Evolutionary conservation across 2,888 invertebrate genomes (phyloP).

Genomic region (Caprella mutica): DNA sequence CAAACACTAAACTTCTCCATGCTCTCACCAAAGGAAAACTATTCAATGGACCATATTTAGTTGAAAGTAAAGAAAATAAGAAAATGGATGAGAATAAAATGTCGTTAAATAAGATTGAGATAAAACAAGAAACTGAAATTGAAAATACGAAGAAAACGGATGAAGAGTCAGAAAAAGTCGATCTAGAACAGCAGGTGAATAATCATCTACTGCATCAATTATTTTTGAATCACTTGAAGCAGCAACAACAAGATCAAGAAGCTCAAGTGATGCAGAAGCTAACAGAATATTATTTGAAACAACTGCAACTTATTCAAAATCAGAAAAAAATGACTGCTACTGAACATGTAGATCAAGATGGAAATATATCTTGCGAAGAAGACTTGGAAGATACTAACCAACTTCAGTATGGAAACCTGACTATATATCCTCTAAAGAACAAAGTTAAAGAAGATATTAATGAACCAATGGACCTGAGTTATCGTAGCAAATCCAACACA

Average conservation of each 20-base stretch:
- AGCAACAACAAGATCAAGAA: background rate
- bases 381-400: constrained; percentile 5
- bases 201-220: constrained; percentile 1
- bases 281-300: background rate
- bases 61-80: too few species aligned
- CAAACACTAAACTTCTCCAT: too few species aligned
- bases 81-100: constrained; percentile 3
- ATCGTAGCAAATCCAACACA: too few species aligned
- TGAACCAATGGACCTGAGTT: too few species aligned
- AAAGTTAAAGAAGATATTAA: too few species aligned
- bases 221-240: background rate
- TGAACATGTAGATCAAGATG: background rate
- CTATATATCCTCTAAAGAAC: constrained; percentile 4
- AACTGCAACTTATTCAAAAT: background rate
- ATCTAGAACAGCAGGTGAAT: background rate
- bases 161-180: background rate
- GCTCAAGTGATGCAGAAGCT: constrained; percentile 1
- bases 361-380: background rate
- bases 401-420: constrained; percentile 4
- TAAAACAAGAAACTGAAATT: background rate
- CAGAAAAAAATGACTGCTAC: background rate
- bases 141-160: background rate
- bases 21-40: too few species aligned
- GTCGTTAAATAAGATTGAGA: background rate
- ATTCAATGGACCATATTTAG: too few species aligned